Conservation (phyloP, 2,888 invertebrate genomes). For the Pinctada fucata region DNA sequence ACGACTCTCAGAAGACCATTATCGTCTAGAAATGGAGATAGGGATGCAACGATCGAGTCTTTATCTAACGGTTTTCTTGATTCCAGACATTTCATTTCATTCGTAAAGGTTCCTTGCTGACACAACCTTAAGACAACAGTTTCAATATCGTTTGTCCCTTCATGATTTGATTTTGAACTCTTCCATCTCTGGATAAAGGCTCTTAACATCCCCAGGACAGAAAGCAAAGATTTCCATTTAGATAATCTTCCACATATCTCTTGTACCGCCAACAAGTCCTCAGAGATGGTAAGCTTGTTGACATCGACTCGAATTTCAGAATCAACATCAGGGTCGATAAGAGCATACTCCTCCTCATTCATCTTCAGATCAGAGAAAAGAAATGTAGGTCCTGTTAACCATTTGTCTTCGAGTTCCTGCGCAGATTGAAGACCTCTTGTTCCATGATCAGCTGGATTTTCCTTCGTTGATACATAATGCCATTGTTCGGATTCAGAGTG, state of each 20-base stretch:
- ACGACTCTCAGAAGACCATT: no score
- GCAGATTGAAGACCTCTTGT: conserved; percentile 27
- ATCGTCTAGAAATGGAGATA: no score
- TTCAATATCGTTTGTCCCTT: no score
- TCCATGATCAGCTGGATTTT: conserved; percentile 40
- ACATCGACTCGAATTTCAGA: conserved; percentile 31
- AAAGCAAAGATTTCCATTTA: conserved; percentile 28
- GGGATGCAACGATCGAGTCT: no score
- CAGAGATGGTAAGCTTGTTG: background rate
- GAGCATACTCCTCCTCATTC: background rate
- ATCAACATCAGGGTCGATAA: conserved; percentile 30
- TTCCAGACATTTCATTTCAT: no score
- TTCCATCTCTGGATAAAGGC: no score
- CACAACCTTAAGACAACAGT: no score
- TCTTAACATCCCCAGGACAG: no score
- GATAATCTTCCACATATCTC: conserved; percentile 38
- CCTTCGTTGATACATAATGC: conserved; percentile 30
- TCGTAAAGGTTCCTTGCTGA: no score
- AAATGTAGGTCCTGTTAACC: conserved; percentile 36
- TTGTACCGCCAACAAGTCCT: background rate
- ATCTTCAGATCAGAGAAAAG: background rate
- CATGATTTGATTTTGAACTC: no score
- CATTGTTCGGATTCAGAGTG: conserved; percentile 36
- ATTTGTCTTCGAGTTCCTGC: conserved; percentile 18
- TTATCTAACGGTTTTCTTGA: no score